These are phyloP conservation scores for Mormyrus proboscirostris DNA, from an alignment of 2,797 vertebrate genomes.

Conservation along the genomic window DNA sequence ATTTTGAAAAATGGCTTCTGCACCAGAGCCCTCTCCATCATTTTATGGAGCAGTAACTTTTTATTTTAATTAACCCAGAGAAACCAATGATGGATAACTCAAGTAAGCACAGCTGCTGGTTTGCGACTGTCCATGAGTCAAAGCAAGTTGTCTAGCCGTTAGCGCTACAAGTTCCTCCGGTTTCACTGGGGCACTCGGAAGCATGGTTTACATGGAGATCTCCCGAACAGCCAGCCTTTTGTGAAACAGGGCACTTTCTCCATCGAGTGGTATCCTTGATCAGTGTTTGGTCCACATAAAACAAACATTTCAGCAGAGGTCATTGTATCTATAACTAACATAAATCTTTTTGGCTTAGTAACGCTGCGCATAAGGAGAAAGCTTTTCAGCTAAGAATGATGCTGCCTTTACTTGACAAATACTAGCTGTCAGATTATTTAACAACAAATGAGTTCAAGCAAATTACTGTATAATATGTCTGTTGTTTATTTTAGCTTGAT, in stretches of 20 bases:
- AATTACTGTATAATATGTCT: neutral
- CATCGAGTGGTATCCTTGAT: neutral
- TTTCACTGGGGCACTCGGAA: neutral
- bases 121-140: neutral
- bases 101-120: neutral
- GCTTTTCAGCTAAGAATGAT: neutral
- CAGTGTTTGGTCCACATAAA: neutral
- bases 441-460: neutral
- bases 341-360: neutral
- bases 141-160: neutral
- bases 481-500: neutral
- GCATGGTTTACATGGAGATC: conserved; percentile 11
- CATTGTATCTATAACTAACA: neutral
- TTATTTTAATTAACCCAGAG: neutral
- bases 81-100: neutral
- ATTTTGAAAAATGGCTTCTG: neutral
- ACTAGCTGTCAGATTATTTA: neutral
- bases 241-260: neutral
- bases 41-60: neutral
- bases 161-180: neutral
- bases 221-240: neutral
- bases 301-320: neutral
- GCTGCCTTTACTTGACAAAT: neutral
- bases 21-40: neutral
- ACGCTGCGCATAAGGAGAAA: neutral